Evolutionary conservation across 2,888 invertebrate species (phyloP).

Genomic region (Apomyelois bistriatella): DNA sequence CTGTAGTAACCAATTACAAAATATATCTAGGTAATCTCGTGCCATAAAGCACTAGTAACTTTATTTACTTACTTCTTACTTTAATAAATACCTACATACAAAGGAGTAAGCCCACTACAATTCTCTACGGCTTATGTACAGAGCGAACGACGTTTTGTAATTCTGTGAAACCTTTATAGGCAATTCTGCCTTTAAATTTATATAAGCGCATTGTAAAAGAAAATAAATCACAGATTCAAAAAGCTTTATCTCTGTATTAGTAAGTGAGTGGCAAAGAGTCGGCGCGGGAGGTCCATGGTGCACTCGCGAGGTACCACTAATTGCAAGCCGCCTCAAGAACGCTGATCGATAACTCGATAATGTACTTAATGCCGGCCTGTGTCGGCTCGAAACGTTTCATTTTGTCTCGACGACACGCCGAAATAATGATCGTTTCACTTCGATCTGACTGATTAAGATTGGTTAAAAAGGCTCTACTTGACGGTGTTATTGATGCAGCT

Average conservation of each 20-base stretch:
- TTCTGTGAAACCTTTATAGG: too few species aligned
- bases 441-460: constrained; percentile 25
- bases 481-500: constrained; percentile 9
- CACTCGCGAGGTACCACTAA: constrained; percentile 50
- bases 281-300: constrained; percentile 58
- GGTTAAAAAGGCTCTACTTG: constrained; percentile 21
- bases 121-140: too few species aligned
- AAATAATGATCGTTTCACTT: constrained; percentile 30
- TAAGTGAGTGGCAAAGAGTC: constrained; percentile 25
- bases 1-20: too few species aligned
- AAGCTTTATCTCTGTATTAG: neutral
- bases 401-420: constrained; percentile 45
- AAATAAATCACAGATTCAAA: neutral
- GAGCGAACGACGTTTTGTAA: too few species aligned
- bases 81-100: too few species aligned
- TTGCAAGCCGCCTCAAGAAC: constrained; percentile 65
- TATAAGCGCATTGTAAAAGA: too few species aligned
- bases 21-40: too few species aligned
- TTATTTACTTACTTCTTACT: too few species aligned
- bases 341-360: constrained; percentile 72
- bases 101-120: too few species aligned
- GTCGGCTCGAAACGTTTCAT: constrained; percentile 50
- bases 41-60: too few species aligned
- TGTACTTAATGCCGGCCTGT: constrained; percentile 62
- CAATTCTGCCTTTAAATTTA: too few species aligned